phyloP scores from a whole-genome alignment of 2,888 invertebrate genomes.

The Metallyticus violacea region DNA sequence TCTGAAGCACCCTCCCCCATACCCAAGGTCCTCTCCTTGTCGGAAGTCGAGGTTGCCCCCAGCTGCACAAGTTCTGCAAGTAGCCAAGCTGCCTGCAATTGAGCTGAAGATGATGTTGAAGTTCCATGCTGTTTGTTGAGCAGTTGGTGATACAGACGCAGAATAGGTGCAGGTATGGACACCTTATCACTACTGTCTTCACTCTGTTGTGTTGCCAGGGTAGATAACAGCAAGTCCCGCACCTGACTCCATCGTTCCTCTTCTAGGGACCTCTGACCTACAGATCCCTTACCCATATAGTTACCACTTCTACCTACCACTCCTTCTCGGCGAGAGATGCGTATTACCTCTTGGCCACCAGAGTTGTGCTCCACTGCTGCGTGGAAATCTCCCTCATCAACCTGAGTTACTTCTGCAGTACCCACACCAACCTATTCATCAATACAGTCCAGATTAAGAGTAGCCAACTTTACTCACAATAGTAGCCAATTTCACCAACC shows the following conservation, averaged over 20 bases:
- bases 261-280: background rate
- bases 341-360: slow-evolving; percentile 22
- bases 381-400: slow-evolving; percentile 27
- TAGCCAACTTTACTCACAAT: no score
- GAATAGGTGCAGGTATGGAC: slow-evolving; percentile 18
- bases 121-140: slow-evolving; percentile 4
- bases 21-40: background rate
- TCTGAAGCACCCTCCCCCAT: background rate
- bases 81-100: slow-evolving; percentile 25
- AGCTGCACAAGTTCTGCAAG: slow-evolving; percentile 20
- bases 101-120: background rate
- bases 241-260: slow-evolving; percentile 9
- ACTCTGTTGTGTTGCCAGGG: background rate
- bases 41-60: background rate
- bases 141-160: slow-evolving; percentile 23
- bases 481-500: no score
- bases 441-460: no score
- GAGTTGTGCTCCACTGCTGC: slow-evolving; percentile 26
- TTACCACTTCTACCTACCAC: background rate
- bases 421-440: slow-evolving; percentile 12
- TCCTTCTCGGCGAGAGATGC: slow-evolving; percentile 22
- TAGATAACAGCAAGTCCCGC: slow-evolving; percentile 1
- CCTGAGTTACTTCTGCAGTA: slow-evolving; percentile 19
- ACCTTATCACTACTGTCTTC: background rate
- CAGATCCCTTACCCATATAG: background rate